A percentile compares a stretch with the other conserved stretches of the same genome.
These are phyloP conservation scores for Ophioderma brevispina DNA, from an alignment of 35 echinoderm and acorn worm species.

Conservation along the genomic window DNA sequence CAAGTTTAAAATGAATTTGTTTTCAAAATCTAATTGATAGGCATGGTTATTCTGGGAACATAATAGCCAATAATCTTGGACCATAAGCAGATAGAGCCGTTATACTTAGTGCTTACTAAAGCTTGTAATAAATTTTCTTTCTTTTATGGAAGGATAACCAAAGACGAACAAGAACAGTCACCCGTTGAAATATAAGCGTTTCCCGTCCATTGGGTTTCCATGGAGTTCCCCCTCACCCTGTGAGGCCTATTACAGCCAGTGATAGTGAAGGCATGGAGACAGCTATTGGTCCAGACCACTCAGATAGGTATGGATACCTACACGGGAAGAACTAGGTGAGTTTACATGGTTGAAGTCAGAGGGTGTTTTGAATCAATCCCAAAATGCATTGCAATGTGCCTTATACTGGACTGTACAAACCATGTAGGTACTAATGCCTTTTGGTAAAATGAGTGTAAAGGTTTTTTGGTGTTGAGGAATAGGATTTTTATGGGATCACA, in stretches of 20 bases:
- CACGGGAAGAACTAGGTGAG: slow-evolving; percentile 92
- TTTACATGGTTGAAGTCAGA: neutral
- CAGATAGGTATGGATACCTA: slow-evolving; percentile 84
- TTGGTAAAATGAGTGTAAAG: too few species aligned
- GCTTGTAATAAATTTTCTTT: neutral
- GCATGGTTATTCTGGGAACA: too few species aligned
- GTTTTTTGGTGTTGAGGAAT: too few species aligned
- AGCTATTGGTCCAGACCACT: slow-evolving; percentile 60
- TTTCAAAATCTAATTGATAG: too few species aligned
- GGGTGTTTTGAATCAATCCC: too few species aligned
- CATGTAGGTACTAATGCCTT: too few species aligned
- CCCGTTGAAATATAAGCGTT: slow-evolving; percentile 83
- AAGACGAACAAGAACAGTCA: slow-evolving; percentile 71
- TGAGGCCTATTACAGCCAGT: slow-evolving; percentile 47
- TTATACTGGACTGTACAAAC: too few species aligned
- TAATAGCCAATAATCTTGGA: neutral
- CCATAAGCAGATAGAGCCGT: too few species aligned
- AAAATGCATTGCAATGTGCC: too few species aligned
- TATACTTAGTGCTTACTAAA: too few species aligned
- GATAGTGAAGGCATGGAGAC: slow-evolving; percentile 73
- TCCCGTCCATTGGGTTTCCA: slow-evolving; percentile 74
- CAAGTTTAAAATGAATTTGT: too few species aligned
- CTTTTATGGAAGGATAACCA: slow-evolving; percentile 20
- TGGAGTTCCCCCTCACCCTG: slow-evolving; percentile 67
- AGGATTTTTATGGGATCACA: too few species aligned